Percentiles rank a stretch among this genome's conserved stretches.
These are phyloP conservation scores for Engraulis encrasicolus DNA, from an alignment of 2,113 vertebrate genomes.

Conservation along the genomic window DNA sequence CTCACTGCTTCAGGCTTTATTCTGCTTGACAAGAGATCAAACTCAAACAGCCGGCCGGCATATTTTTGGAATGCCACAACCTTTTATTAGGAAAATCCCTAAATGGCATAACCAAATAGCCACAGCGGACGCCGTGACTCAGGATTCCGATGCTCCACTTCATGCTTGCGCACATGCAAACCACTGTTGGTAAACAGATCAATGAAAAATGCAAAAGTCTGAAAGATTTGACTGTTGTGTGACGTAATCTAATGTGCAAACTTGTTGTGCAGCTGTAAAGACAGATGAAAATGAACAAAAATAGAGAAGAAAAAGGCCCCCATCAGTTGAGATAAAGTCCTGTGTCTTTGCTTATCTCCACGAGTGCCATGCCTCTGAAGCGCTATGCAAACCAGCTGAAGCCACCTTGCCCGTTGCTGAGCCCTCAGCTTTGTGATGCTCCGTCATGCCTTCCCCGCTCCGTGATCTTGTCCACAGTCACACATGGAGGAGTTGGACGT, in stretches of 20 bases:
- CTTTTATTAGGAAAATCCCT: neutral
- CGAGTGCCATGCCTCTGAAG: conserved; percentile 12
- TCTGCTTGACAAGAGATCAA: too few species aligned
- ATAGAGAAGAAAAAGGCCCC: too few species aligned
- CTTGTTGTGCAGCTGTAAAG: neutral
- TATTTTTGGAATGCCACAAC: too few species aligned
- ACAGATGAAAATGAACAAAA: neutral
- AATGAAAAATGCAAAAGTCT: neutral
- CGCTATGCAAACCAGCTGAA: conserved; percentile 42
- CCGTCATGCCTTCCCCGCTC: neutral
- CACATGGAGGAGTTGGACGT: neutral
- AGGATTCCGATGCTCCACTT: neutral
- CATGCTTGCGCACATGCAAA: neutral
- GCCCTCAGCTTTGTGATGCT: neutral
- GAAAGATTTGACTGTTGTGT: neutral
- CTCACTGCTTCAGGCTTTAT: too few species aligned
- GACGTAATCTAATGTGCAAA: neutral
- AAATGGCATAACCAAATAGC: neutral
- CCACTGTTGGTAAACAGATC: neutral
- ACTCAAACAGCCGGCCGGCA: too few species aligned
- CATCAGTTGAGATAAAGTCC: conserved; percentile 27
- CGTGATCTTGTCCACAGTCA: neutral
- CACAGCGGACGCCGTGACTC: neutral
- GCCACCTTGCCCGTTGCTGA: neutral
- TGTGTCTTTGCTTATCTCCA: conserved; percentile 41